Conservation (phyloP, 2,113 vertebrate species). For the Vombatus ursinus region DNA sequence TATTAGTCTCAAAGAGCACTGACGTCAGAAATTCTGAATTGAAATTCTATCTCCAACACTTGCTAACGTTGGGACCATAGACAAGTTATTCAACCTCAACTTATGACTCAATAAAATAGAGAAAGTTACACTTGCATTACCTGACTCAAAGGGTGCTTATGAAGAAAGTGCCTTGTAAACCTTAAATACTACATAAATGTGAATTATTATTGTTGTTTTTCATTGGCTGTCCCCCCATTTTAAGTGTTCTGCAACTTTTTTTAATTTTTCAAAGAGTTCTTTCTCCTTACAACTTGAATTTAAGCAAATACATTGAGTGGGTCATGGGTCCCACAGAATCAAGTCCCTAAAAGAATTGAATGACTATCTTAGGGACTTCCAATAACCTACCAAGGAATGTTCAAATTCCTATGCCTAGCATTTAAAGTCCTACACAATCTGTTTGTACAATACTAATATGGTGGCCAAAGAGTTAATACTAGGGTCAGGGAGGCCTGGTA, state of each 20-base stretch:
- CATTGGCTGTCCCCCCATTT: not conserved
- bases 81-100: not conserved
- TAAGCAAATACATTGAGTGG: slow-evolving; percentile 38
- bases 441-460: not conserved
- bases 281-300: slow-evolving; percentile 47
- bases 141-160: not conserved
- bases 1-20: slow-evolving; percentile 2
- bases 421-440: not conserved
- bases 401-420: not conserved
- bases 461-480: not conserved
- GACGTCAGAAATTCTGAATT: not conserved
- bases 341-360: slow-evolving; percentile 13
- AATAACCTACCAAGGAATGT: not conserved
- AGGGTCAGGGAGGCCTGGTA: not conserved
- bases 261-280: not conserved
- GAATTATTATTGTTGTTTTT: slow-evolving; percentile 21
- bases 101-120: not conserved
- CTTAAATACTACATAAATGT: not conserved
- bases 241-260: not conserved
- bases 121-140: not conserved
- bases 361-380: not conserved
- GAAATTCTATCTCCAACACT: not conserved
- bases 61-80: not conserved
- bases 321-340: not conserved
- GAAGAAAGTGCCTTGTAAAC: not conserved